Base-by-base conservation (phyloP, 2,888 invertebrate species). In the Tenthredo amoena region DNA sequence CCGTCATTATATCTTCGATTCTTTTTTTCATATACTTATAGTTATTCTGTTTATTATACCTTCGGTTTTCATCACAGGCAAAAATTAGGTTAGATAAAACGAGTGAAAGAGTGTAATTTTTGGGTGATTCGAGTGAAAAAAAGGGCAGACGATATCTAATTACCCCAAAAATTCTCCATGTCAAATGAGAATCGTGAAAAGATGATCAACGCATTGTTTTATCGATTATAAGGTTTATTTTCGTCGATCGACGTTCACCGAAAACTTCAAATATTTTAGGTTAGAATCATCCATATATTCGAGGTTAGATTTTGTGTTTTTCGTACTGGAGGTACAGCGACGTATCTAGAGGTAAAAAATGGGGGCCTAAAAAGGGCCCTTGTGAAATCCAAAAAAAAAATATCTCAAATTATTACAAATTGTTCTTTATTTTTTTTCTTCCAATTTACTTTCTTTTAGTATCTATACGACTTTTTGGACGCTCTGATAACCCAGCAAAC, bases 401-500 rank as follows among this genome's bases (percentile, higher is more conserved):
- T 26, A 26, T 26, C 26, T 1, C 18, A 71, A 71, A 34, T 31
- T 4, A 65, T 26, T 10, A 34, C 18, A 6, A 31, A 37, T 37
- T 18, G 0, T 37, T 2, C 7, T 71, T 7, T 71, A n/a, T 12
- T 71, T 7, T n/a, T 37, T 71, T 4, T 1, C 40, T 2, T 0
- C 21, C 21, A 9, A 26, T 72, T 74, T 43, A 15, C 31, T 31
- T 1, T 31, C 1, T 68, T 94, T 87, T 89, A 97, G 95, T 99
- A 99, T 93, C 94, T 99, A 74, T 99, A 98, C 92, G 99, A 99
- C 92, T 98, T 99, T 91, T 94, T 99, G 92, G 99, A 99, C 92
- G 99, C 99, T 0, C 95, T 99, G 76, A 99, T 99, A 90, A 99
- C 98, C 0, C 98, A 99, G 90, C 99, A 99, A 94, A 99, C 99